phyloP scores from a whole-genome alignment of 1,140 invertebrate species.

The Prorops nasuta region DNA sequence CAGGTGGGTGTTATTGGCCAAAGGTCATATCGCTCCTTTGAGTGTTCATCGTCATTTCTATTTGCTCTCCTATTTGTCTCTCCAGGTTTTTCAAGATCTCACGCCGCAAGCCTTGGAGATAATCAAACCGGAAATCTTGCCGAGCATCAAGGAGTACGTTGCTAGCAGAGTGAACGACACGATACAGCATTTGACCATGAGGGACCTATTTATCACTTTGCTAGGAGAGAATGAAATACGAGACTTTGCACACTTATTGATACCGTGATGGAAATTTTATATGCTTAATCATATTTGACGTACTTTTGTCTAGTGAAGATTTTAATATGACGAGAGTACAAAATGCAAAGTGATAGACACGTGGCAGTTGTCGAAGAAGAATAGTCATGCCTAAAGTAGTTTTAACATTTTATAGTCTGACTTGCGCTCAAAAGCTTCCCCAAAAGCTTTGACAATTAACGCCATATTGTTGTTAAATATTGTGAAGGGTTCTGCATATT shows the following conservation, averaged over 20 bases:
- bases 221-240: slow-evolving; percentile 42
- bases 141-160: slow-evolving; percentile 41
- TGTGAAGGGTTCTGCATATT: too few species aligned
- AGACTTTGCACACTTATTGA: slow-evolving; percentile 31
- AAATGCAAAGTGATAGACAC: not conserved
- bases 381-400: not conserved
- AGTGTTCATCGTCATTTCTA: too few species aligned
- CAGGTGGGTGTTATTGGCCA: slow-evolving; percentile 26
- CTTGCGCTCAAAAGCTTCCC: too few species aligned
- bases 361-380: not conserved
- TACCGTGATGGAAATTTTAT: slow-evolving; percentile 7
- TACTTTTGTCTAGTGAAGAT: not conserved
- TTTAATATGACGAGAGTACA: not conserved
- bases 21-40: slow-evolving; percentile 4
- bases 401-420: too few species aligned
- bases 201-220: slow-evolving; percentile 41
- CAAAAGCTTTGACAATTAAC: not conserved
- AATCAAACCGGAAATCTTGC: slow-evolving; percentile 47
- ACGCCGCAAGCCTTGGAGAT: slow-evolving; percentile 42
- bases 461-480: too few species aligned
- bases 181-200: slow-evolving; percentile 46
- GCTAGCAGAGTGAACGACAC: slow-evolving; percentile 43
- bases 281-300: not conserved
- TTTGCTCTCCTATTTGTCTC: slow-evolving; percentile 9
- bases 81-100: slow-evolving; percentile 45